Evolutionary conservation across 2,797 vertebrate species (phyloP), one percentile per base, ranked within the genome.

Genomic region (Megaceryle alcyon): DNA sequence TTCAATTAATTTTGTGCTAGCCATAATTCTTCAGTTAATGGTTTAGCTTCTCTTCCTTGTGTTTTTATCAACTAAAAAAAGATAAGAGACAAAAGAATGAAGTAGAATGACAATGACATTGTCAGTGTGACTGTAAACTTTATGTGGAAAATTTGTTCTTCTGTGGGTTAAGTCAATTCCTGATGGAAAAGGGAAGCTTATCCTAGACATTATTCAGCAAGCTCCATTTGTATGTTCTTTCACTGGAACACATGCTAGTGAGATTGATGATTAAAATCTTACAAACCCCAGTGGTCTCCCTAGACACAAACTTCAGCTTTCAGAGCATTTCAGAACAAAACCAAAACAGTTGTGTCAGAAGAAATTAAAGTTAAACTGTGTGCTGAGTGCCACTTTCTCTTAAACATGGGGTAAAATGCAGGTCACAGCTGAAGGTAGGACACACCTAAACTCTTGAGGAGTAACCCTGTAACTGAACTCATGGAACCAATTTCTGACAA

Each of bases 101-200:
- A 92, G 88, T 28, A 91, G 57, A 93, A 96, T 86, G 54, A 88
- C 94, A 97, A 92, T 94, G 75, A 41, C 75, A 83, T 78, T 96
- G 92, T 73, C 86, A 65, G 29, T 41, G 56, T 71, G 75, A 91
- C 85, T 72, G 64, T 84, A 95, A 93, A 91, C 63, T 91, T 90
- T 39, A 88, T 56, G 66, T 94, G 88, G 96, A 83, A 97, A 96
- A 97, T 95, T 92, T 31, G 31, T 81, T 94, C 89, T 92, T 95
- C 85, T 84, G 82, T 3, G 12, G 14, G 23, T 82, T 91, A 88
- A 94, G 84, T 80, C 57, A 88, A 65, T 85, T 87, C 79, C 77
- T 82, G 61, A 73, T 94, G 70, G 88, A 94, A 96, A 94, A 93
- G 81, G 94, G 93, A 90, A 95, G 80, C 61, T 82, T 90, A 97